Evolutionary conservation across 2,888 invertebrate species (phyloP), one percentile per base, ranked within the genome.

Genomic region (Epinotia demarniana): DNA sequence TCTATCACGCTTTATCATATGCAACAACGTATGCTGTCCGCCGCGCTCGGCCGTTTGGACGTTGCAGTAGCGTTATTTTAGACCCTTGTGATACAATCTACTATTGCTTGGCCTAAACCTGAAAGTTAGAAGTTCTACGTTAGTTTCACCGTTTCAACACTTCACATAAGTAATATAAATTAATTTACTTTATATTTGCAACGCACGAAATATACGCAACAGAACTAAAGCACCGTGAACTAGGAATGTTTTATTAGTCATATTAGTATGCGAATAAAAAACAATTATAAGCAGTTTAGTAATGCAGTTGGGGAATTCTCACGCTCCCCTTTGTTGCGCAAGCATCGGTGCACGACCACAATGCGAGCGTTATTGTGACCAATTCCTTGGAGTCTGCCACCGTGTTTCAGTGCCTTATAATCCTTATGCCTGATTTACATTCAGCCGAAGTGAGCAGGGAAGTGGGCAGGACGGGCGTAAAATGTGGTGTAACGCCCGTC

Each of bases 271-370:
- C 55, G 63, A 62, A 53, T 53, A 46, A 67, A 66, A 62, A 75
- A 67, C 19, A 75, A 75, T 61, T 58, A 64, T 60, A 67, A 57
- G 61, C 23, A 49, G 55, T 72, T 75, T 75, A 72, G 75, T 67
- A 72, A 72, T 75, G 67, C 66, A 55, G 67, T 53, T 60, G 57
- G 46, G 60, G 66, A 61, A 55, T 72, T 75, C 76, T 66, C 76
- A 76, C 76, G 73, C 73, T 73, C 68, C 76, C 76, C 76, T 76
- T 76, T 68, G 76, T 76, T 73, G 63, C 73, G 49, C 73, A 58
- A 58, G 72, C 76, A 68, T 63, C 76, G 76, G 68, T 69, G 76
- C 76, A 72, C 67, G 76, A 67, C 72, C 75, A 61, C 61, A 58
- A 69, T 64, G 62, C 27, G 46, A 68, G 39, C 64, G 66, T 71